Evolutionary conservation across 2,113 vertebrate genomes (phyloP).

Genomic region (Suricata suricatta): DNA sequence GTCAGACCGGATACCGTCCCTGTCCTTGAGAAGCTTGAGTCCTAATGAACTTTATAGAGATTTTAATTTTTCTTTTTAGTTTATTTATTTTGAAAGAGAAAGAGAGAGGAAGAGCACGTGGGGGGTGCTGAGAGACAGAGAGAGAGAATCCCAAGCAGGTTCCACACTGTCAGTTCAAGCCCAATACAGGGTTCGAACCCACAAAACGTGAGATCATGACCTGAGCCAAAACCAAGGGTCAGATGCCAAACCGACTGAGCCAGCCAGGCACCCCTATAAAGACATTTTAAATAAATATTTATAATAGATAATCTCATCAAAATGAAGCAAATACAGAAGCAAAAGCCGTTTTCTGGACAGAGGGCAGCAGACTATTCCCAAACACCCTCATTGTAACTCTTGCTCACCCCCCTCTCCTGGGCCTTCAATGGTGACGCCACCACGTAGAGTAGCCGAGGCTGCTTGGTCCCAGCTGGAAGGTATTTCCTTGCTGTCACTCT

Average conservation of each 20-base stretch:
- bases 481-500: neutral
- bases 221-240: no score
- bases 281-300: neutral
- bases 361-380: fast-evolving
- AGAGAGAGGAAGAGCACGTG: no score
- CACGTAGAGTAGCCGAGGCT: fast-evolving
- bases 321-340: neutral
- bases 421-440: fast-evolving
- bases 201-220: no score
- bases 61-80: neutral
- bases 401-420: fast-evolving
- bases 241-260: no score
- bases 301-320: neutral
- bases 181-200: no score
- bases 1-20: neutral
- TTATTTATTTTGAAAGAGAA: no score
- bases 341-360: neutral
- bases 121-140: no score
- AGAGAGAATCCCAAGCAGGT: no score
- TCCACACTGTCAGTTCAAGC: no score
- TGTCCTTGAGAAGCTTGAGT: neutral
- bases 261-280: no score
- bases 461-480: neutral
- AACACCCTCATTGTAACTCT: fast-evolving
- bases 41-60: neutral